These are phyloP conservation scores for Riparia riparia DNA, from an alignment of 2,113 vertebrate genomes.

Conservation along the genomic window DNA sequence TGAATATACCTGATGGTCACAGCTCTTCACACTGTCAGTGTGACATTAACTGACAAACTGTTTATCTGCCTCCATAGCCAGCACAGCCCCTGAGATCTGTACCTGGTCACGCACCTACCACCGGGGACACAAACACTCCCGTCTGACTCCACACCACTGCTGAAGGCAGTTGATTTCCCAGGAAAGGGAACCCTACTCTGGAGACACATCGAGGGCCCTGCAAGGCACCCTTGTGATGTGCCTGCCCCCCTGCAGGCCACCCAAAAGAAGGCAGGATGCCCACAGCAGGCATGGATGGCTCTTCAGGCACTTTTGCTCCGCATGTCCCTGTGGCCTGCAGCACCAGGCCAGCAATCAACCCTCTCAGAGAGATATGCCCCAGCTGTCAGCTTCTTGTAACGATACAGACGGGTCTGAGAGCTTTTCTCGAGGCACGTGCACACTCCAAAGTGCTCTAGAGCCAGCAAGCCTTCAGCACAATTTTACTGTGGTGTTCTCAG, in stretches of 20 bases:
- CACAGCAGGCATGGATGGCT: fast-evolving
- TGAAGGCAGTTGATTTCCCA: not conserved
- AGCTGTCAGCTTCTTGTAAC: not conserved
- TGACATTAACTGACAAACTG: not conserved
- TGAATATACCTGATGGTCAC: not conserved
- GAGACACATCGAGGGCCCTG: fast-evolving
- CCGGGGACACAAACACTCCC: not conserved
- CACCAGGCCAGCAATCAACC: fast-evolving
- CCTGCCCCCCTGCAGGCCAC: not conserved
- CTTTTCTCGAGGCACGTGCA: not conserved
- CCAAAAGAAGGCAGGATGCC: fast-evolving
- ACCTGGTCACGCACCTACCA: not conserved
- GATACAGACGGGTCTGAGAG: not conserved
- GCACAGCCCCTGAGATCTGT: not conserved
- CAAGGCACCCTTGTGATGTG: not conserved
- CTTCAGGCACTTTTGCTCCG: not conserved
- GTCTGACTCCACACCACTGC: fast-evolving
- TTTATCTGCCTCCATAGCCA: fast-evolving
- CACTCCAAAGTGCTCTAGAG: not conserved
- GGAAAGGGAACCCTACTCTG: not conserved
- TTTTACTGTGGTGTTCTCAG: not conserved
- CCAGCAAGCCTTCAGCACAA: fast-evolving
- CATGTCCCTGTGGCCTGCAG: fast-evolving
- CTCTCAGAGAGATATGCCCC: too few species aligned
- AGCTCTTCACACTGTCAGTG: not conserved